These are phyloP conservation scores for Notarius lentiginosus DNA, from an alignment of 2,113 vertebrate genomes.

Conservation along the genomic window DNA sequence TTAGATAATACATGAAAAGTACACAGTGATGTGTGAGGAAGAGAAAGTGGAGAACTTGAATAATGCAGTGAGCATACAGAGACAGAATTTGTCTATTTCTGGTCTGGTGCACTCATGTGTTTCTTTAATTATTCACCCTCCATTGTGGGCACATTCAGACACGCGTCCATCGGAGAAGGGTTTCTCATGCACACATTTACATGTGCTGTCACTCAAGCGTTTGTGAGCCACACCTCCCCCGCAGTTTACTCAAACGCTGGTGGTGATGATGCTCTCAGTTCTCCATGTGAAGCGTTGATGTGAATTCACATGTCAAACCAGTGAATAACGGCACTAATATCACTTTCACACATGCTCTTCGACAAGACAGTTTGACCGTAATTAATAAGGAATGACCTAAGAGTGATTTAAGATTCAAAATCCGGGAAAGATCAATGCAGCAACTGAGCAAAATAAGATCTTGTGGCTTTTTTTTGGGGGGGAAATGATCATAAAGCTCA, in stretches of 20 bases:
- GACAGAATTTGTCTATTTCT: neutral
- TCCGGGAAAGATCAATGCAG: neutral
- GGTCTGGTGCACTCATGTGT: neutral
- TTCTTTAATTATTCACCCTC: constrained; percentile 27
- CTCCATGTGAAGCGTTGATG: neutral
- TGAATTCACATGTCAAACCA: neutral
- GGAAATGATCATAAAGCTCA: neutral
- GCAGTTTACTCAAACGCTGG: constrained; percentile 20
- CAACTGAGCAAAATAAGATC: neutral
- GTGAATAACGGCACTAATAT: no score
- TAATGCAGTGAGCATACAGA: neutral
- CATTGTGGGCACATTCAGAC: neutral
- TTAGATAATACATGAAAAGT: constrained; percentile 5
- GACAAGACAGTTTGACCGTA: no score
- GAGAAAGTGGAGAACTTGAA: neutral
- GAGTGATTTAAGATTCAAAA: neutral
- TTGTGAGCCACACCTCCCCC: constrained; percentile 28
- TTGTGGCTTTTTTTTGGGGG: neutral
- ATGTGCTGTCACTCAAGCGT: constrained; percentile 18
- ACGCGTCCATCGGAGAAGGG: neutral
- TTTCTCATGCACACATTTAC: neutral
- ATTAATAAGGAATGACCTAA: neutral
- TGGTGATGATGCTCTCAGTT: neutral
- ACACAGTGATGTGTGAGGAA: neutral
- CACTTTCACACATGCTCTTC: no score